These are phyloP conservation scores for Crocidura indochinensis DNA, from an alignment of 2,797 vertebrate species.

Conservation along the genomic window DNA sequence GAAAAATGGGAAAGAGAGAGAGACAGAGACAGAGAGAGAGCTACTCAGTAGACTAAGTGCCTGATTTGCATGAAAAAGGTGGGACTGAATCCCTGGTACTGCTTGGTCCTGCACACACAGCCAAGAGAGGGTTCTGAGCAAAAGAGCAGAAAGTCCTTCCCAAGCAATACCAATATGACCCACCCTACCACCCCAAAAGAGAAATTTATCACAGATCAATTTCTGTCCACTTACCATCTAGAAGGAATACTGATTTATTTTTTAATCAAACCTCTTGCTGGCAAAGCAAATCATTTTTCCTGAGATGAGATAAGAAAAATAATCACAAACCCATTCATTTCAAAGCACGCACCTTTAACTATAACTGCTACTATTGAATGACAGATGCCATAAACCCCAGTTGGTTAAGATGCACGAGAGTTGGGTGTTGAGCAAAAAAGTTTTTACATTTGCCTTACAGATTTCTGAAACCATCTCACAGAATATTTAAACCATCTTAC, in stretches of 20 bases:
- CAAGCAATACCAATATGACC: too few species aligned
- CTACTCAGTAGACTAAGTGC: too few species aligned
- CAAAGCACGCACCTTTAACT: conserved; percentile 42
- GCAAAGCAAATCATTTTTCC: conserved; percentile 34
- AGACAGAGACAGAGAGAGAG: too few species aligned
- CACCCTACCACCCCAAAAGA: not conserved
- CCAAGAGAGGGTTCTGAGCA: too few species aligned
- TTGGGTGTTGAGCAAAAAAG: conserved; percentile 40
- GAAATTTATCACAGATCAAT: conserved; percentile 27
- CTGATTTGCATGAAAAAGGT: too few species aligned
- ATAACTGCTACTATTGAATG: conserved; percentile 55
- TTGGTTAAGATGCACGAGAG: conserved; percentile 33
- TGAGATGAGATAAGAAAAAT: conserved; percentile 36
- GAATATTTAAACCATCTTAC: conserved; percentile 54
- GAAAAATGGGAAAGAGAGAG: too few species aligned
- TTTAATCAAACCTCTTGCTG: conserved; percentile 6
- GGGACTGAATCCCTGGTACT: too few species aligned
- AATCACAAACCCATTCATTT: conserved; percentile 33
- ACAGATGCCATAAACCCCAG: conserved; percentile 59
- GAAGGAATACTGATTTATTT: not conserved
- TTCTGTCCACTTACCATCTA: conserved; percentile 44
- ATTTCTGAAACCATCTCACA: conserved; percentile 61
- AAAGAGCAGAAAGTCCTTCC: too few species aligned
- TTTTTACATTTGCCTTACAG: conserved; percentile 25
- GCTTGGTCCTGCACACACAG: too few species aligned